phyloP scores from a whole-genome alignment of 1,140 invertebrate genomes.

The Cyphomyrmex costatus region DNA sequence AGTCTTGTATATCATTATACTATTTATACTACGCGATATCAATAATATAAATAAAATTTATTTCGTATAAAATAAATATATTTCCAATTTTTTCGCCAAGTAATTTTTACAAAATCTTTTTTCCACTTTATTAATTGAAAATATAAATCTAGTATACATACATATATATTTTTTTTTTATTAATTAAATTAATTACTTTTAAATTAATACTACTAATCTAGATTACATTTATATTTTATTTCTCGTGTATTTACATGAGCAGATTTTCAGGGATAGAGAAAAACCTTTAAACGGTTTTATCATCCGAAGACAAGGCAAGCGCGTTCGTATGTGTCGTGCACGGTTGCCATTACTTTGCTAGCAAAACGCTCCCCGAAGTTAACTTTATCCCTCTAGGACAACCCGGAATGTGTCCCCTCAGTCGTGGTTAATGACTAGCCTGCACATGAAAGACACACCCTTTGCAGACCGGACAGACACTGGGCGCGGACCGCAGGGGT shows the following conservation, averaged over 20 bases:
- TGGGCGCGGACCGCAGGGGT: constrained; percentile 55
- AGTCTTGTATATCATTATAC: neutral
- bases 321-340: constrained; percentile 1
- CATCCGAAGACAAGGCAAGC: neutral
- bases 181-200: neutral
- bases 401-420: constrained; percentile 19
- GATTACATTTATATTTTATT: neutral
- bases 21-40: too few species aligned
- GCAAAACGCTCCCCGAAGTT: constrained; percentile 40
- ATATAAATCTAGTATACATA: too few species aligned
- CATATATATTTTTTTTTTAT: neutral
- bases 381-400: constrained; percentile 47
- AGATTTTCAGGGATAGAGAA: neutral
- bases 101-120: neutral
- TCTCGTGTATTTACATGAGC: neutral
- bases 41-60: neutral
- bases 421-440: constrained; percentile 55
- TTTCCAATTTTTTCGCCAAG: neutral
- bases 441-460: constrained; percentile 64
- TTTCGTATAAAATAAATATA: neutral
- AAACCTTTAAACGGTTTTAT: neutral
- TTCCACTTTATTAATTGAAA: neutral
- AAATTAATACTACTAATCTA: constrained; percentile 17
- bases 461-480: constrained; percentile 16
- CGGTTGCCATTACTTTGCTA: constrained; percentile 37